Evolutionary conservation across 2,797 vertebrate genomes (phyloP).

Genomic region (Myotis pilosus): DNA sequence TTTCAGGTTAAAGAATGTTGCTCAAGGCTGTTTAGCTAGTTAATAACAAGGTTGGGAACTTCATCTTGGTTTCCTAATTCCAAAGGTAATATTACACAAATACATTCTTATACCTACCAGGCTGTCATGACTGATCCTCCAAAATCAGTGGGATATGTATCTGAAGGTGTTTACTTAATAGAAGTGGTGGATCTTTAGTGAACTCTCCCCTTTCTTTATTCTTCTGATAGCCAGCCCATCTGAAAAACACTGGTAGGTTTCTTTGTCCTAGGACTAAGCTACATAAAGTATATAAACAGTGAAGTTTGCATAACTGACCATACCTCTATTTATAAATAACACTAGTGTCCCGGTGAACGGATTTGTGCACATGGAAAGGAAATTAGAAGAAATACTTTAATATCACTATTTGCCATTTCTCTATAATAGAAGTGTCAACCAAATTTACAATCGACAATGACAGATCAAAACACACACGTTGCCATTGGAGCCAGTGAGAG

Average conservation of each 20-base stretch:
- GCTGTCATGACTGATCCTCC: background rate
- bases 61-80: background rate
- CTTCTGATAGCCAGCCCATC: background rate
- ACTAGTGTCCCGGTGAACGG: too few relatives aligned
- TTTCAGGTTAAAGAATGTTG: slow-evolving; percentile 32
- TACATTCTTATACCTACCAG: background rate
- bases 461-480: too few relatives aligned
- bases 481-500: too few relatives aligned
- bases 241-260: background rate
- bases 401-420: too few relatives aligned
- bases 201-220: background rate
- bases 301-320: background rate
- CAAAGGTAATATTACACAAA: background rate
- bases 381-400: too few relatives aligned
- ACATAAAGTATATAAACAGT: background rate
- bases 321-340: background rate
- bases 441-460: too few relatives aligned
- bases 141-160: background rate
- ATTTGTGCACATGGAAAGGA: too few relatives aligned
- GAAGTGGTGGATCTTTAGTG: background rate
- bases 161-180: background rate
- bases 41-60: background rate
- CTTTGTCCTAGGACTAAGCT: background rate
- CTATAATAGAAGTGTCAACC: too few relatives aligned
- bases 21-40: background rate